Evolutionary conservation across 2,797 vertebrate genomes (phyloP).

Genomic region (Danio aesculapii): DNA sequence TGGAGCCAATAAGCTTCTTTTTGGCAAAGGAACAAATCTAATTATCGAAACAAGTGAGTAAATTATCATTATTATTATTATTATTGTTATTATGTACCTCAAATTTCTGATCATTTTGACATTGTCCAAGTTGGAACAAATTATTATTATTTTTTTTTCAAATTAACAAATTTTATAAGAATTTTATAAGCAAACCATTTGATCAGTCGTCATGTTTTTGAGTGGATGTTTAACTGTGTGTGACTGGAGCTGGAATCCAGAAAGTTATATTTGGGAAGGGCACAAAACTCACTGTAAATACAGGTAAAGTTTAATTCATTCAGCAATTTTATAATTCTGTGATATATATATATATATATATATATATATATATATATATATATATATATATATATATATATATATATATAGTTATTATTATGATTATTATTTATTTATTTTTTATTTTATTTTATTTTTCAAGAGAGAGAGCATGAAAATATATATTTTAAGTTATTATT

Average conservation of each 20-base stretch:
- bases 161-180: not conserved
- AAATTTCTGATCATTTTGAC: not conserved
- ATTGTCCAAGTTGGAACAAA: not conserved
- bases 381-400: too few species aligned
- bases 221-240: conserved; percentile 43
- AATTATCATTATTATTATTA: not conserved
- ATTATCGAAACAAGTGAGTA: conserved; percentile 54
- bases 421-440: too few species aligned
- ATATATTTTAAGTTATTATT: too few species aligned
- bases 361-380: too few species aligned
- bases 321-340: too few species aligned
- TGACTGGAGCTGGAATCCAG: conserved; percentile 44
- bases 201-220: conserved; percentile 45
- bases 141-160: too few species aligned
- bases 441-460: too few species aligned
- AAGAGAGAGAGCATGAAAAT: too few species aligned
- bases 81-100: too few species aligned
- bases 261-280: conserved; percentile 63
- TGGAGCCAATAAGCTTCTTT: conserved; percentile 45
- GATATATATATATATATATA: too few species aligned
- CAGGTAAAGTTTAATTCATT: not conserved
- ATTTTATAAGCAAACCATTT: too few species aligned
- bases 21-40: conserved; percentile 48
- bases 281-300: conserved; percentile 48
- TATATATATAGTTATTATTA: too few species aligned